phyloP scores from a whole-genome alignment of 23 tunicate species.

The Ciona savignyi region DNA sequence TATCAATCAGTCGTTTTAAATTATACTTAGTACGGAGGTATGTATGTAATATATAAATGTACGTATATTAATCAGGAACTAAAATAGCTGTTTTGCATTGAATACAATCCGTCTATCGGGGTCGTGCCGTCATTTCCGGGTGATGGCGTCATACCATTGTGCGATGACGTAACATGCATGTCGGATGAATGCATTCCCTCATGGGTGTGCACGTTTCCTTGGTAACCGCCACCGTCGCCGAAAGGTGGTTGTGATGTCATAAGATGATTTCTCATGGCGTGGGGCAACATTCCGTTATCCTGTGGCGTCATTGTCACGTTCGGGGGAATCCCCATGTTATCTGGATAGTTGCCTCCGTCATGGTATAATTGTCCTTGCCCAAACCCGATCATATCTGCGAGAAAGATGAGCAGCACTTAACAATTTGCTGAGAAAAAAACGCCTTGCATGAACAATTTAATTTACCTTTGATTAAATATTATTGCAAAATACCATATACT shows the following conservation, averaged over 20 bases:
- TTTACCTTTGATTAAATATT: too few relatives aligned
- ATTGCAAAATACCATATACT: too few relatives aligned
- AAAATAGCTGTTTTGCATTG: slow-evolving; percentile 17
- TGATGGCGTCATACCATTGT: neutral
- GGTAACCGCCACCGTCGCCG: too few relatives aligned
- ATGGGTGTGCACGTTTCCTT: neutral
- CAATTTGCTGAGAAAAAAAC: too few relatives aligned
- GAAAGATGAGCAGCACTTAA: too few relatives aligned
- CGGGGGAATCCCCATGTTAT: neutral
- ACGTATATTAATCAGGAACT: neutral
- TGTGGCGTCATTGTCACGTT: slow-evolving; percentile 16
- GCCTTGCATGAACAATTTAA: too few relatives aligned
- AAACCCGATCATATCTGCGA: neutral
- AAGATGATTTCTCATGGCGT: neutral
- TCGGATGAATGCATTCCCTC: neutral
- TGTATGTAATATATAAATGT: neutral
- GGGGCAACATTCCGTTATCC: neutral
- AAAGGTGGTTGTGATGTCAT: neutral
- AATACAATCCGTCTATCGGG: slow-evolving; percentile 35
- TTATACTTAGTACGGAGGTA: neutral
- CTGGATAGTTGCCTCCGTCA: neutral
- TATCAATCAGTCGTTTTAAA: too few relatives aligned
- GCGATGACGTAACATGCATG: slow-evolving; percentile 7
- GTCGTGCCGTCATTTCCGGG: slow-evolving; percentile 14
- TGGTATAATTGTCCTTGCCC: neutral